phyloP scores from a whole-genome alignment of 2,888 invertebrate species.

The Callyntrura sp. region DNA sequence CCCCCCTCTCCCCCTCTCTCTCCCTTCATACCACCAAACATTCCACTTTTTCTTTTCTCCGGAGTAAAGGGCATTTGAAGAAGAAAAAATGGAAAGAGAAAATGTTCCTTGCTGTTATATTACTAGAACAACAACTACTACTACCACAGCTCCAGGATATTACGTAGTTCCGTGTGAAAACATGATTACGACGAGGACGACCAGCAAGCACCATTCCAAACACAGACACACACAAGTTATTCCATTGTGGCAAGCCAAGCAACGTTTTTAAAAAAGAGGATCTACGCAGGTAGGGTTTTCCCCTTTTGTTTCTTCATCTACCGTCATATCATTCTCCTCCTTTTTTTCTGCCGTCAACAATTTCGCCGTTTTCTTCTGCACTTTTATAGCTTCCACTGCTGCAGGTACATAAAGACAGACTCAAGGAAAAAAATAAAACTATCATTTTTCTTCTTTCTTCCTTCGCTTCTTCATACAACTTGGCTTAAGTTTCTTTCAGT shows the following conservation, averaged over 20 bases:
- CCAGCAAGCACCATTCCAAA: too few relatives aligned
- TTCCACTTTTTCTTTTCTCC: not conserved
- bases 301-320: conserved; percentile 7
- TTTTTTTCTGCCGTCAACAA: conserved; percentile 41
- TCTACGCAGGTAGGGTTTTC: not conserved
- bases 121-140: not conserved
- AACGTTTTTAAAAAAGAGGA: not conserved
- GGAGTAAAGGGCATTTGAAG: not conserved
- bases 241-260: conserved; percentile 30
- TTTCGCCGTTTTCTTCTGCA: not conserved
- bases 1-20: not conserved
- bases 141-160: conserved; percentile 22
- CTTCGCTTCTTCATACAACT: not conserved
- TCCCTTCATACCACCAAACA: not conserved
- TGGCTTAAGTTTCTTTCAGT: conserved; percentile 11
- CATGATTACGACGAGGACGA: not conserved
- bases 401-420: not conserved
- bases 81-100: not conserved
- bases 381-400: not conserved
- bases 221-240: too few relatives aligned
- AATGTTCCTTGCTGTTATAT: not conserved
- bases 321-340: conserved; percentile 26
- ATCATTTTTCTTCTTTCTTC: conserved; percentile 19
- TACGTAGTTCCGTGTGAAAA: conserved; percentile 46
- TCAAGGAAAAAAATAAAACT: conserved; percentile 38